These are phyloP conservation scores for Onchidella celtica DNA, from an alignment of 2,888 invertebrate species.

Conservation along the genomic window DNA sequence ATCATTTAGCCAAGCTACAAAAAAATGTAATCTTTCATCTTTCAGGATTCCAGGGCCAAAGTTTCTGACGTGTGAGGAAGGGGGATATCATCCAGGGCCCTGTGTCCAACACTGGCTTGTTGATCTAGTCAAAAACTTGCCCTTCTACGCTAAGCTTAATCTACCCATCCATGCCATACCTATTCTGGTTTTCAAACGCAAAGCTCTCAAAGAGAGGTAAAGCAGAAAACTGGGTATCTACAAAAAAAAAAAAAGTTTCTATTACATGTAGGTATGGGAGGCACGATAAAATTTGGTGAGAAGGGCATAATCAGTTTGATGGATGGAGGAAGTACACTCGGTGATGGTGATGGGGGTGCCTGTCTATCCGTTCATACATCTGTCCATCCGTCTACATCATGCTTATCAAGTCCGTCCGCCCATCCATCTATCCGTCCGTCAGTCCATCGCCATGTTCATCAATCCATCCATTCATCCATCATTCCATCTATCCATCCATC, in stretches of 20 bases:
- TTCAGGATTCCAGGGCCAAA: conserved; percentile 53
- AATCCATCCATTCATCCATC: not conserved
- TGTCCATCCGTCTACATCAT: not conserved
- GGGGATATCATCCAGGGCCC: conserved; percentile 61
- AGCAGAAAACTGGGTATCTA: too few relatives aligned
- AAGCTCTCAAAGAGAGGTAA: conserved; percentile 62
- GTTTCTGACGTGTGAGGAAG: conserved; percentile 66
- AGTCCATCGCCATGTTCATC: not conserved
- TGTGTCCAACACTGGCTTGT: conserved; percentile 63
- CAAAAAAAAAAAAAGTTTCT: too few relatives aligned
- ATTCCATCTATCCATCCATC: not conserved
- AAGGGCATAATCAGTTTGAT: too few relatives aligned
- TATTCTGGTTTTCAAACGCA: conserved; percentile 64
- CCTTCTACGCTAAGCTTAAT: conserved; percentile 69
- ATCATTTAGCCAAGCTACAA: too few relatives aligned
- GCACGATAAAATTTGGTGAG: too few relatives aligned
- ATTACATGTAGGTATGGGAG: too few relatives aligned
- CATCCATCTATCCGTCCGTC: not conserved
- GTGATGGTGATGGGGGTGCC: too few relatives aligned
- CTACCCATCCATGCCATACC: conserved; percentile 70
- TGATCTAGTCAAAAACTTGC: conserved; percentile 65
- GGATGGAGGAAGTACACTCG: too few relatives aligned
- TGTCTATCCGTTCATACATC: too few relatives aligned
- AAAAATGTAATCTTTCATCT: too few relatives aligned
- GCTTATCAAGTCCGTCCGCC: too few relatives aligned